Base-by-base conservation (phyloP, 2,797 vertebrate genomes). In the Picus viridis region DNA sequence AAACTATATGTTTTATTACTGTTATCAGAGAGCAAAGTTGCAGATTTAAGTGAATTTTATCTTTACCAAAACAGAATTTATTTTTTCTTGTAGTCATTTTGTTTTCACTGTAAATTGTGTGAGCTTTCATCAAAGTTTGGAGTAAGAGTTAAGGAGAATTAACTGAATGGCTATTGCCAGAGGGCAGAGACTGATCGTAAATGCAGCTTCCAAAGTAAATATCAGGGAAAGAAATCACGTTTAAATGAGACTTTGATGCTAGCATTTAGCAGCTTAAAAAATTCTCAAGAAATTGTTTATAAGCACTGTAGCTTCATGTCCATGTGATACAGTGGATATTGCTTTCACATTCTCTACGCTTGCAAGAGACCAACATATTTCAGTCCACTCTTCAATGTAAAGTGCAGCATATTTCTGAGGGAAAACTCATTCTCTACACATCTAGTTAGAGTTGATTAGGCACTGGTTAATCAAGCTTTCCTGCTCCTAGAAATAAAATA, bases 41-140 rank as follows among this genome's bases (percentile, higher is more conserved):
- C 41, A 90, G 62, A 12, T 65, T 65, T 45, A 68, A 91, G 82
- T 79, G 24, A 89, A 77, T 92, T 84, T 92, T 78, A 27, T 85
- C 41, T 41, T 65, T 54, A 19, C 23, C 81, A 76, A 69, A 43
- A 34, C 30, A 19, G 56, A 77, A 20, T 10, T 47, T 16, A 29
- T 22, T 83, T 86, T 85, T 20, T 56, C 32, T 63, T 53, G 11
- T 43, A 59, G 18, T n/a, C 22, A 2, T 41, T 93, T 94, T 82
- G 15, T 43, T 69, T 96, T 61, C 70, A 83, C 76, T 91, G 16
- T 61, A 83, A 83, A 79, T 68, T 39, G 39, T 20, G 36, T 58
- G 59, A 89, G 14, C 6, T 54, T 95, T 84, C 65, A 47, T 73
- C 65, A 72, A 80, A 80, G 57, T 90, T 68, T 26, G 47, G 56